A percentile compares a stretch with the other conserved stretches of the same genome.
phyloP scores from a whole-genome alignment of 2,888 invertebrate species.

The Oscheius sp. region DNA sequence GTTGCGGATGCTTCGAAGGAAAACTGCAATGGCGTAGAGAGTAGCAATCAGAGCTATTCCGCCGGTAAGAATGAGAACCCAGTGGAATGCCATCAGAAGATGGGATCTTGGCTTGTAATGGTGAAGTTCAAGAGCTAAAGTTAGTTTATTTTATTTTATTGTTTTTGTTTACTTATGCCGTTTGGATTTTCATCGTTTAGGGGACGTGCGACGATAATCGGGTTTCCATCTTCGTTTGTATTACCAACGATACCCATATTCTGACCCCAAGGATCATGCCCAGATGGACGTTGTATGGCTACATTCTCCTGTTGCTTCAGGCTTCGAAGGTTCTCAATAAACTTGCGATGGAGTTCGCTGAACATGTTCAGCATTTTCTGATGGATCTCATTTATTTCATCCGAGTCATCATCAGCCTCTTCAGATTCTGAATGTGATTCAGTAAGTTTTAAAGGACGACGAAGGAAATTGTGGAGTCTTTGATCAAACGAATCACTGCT shows the following conservation, averaged over 20 bases:
- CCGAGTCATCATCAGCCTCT: background rate
- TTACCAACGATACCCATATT: slow-evolving; percentile 12
- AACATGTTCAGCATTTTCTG: slow-evolving; percentile 8
- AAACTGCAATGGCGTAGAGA: slow-evolving; percentile 18
- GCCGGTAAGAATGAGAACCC: slow-evolving; percentile 19
- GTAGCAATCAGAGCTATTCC: slow-evolving; percentile 22
- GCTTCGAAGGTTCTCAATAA: background rate
- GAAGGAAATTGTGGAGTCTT: too few species aligned
- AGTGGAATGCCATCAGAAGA: slow-evolving; percentile 16
- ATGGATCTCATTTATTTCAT: slow-evolving; percentile 5
- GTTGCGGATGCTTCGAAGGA: slow-evolving; percentile 13
- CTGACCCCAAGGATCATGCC: slow-evolving; percentile 21
- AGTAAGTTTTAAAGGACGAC: too few species aligned
- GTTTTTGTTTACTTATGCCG: too few species aligned
- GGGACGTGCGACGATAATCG: slow-evolving; percentile 21
- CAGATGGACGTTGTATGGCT: slow-evolving; percentile 5
- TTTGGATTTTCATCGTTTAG: background rate
- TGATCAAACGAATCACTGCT: too few species aligned
- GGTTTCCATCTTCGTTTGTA: slow-evolving; percentile 5
- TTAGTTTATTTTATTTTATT: background rate
- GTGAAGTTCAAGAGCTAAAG: slow-evolving; percentile 18
- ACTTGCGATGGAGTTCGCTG: background rate
- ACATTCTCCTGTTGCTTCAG: slow-evolving; percentile 15
- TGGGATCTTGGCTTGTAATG: slow-evolving; percentile 1
- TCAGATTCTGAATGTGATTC: too few species aligned